Conservation (phyloP, 2,113 vertebrate genomes). For the Chinchilla lanigera region DNA sequence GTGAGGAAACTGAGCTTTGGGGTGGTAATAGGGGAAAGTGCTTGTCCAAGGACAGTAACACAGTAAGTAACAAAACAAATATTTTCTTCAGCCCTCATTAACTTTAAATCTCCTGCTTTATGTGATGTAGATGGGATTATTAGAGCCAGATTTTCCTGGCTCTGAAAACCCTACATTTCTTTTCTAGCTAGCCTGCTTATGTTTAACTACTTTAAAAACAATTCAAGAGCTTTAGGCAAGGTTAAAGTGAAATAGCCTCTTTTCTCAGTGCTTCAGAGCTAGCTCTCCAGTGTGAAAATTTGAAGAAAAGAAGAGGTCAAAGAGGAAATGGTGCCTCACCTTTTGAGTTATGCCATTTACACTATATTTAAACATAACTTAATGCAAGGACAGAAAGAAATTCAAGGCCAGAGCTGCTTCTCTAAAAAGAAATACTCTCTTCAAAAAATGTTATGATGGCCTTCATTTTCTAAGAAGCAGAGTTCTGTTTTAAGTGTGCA, state of each 20-base stretch:
- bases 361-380: neutral
- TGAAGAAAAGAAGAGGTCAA: neutral
- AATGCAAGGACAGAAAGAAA: neutral
- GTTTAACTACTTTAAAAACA: neutral
- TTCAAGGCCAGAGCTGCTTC: neutral
- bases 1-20: neutral
- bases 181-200: neutral
- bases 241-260: neutral
- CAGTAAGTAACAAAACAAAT: neutral
- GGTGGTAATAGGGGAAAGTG: neutral
- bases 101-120: neutral
- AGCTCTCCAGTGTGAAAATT: neutral
- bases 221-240: neutral
- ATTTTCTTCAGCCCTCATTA: neutral
- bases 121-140: neutral
- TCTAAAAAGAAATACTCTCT: neutral
- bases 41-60: neutral
- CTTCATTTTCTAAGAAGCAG: constrained; percentile 4
- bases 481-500: neutral
- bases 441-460: neutral
- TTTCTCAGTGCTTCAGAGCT: neutral
- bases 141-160: neutral
- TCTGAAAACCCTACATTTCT: neutral
- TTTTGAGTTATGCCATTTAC: neutral
- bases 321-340: neutral